These are phyloP conservation scores for Capra hircus DNA, from an alignment of 2,113 vertebrate genomes.

Conservation along the genomic window DNA sequence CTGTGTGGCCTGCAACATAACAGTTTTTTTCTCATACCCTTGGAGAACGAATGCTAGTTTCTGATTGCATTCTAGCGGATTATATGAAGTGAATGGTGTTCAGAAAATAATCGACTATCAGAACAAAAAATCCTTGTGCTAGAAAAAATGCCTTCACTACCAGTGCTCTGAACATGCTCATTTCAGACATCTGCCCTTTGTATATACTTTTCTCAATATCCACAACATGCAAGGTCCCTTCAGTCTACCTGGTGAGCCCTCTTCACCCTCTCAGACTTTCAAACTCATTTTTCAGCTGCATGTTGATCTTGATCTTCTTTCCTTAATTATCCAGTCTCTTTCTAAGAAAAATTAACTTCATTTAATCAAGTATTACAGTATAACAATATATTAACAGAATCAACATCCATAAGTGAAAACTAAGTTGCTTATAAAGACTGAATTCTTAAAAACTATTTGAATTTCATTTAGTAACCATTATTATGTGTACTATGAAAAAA, in stretches of 20 bases:
- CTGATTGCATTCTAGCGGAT: background rate
- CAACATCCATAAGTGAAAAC: slow-evolving; percentile 1
- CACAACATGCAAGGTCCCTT: background rate
- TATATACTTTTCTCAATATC: background rate
- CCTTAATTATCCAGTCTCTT: background rate
- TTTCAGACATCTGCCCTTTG: background rate
- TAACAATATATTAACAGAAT: background rate
- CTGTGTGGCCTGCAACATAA: slow-evolving; percentile 41
- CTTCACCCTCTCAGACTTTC: background rate
- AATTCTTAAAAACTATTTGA: slow-evolving; percentile 1
- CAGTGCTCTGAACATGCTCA: background rate
- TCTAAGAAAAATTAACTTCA: slow-evolving; percentile 17
- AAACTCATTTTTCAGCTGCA: background rate
- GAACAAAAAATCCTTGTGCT: background rate
- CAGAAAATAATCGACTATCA: background rate
- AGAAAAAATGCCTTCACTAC: slow-evolving; percentile 6
- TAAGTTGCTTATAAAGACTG: background rate
- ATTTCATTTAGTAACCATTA: slow-evolving; percentile 5
- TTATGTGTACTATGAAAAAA: background rate
- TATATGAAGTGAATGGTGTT: background rate
- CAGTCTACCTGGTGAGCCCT: background rate
- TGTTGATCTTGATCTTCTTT: background rate
- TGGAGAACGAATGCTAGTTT: slow-evolving; percentile 27
- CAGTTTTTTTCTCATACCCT: background rate
- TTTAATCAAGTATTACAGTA: slow-evolving; percentile 1